Evolutionary conservation across 1,140 invertebrate genomes (phyloP).

Genomic region (Globodera ellingtonae): DNA sequence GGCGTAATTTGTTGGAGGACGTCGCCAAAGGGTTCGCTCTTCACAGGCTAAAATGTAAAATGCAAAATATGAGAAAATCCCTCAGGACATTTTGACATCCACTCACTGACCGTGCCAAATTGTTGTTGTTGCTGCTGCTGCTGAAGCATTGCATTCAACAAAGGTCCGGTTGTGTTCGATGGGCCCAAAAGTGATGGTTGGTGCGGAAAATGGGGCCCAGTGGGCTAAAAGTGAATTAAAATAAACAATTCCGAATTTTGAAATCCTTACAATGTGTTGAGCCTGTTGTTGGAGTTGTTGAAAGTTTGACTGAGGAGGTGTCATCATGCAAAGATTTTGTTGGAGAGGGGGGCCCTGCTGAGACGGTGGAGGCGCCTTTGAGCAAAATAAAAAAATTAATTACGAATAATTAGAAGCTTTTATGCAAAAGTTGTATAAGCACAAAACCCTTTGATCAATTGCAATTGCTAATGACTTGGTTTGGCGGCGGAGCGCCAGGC

Average conservation of each 20-base stretch:
- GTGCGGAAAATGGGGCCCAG: constrained; percentile 22
- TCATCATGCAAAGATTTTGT: background rate
- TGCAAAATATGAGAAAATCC: background rate
- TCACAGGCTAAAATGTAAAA: background rate
- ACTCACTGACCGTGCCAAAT: background rate
- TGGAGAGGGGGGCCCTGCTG: background rate
- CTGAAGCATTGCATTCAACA: constrained; percentile 11
- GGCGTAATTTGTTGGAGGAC: background rate
- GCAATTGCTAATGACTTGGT: constrained; percentile 1
- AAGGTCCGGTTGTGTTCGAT: background rate
- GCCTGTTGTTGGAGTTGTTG: constrained; percentile 29
- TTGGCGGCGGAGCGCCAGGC: background rate
- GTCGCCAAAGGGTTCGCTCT: background rate
- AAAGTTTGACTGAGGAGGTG: constrained; percentile 18
- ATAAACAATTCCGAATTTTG: background rate
- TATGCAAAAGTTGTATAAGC: background rate
- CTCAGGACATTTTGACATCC: background rate
- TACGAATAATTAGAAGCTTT: background rate
- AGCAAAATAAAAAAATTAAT: background rate
- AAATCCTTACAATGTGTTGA: background rate
- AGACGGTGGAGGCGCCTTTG: background rate
- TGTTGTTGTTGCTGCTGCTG: constrained; percentile 26
- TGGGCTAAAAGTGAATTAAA: background rate
- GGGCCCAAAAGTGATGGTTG: constrained; percentile 24
- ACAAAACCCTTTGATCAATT: background rate